Evolutionary conservation across 2,113 vertebrate genomes (phyloP), one percentile per base, ranked within the genome.

Genomic region (Halichoerus grypus): DNA sequence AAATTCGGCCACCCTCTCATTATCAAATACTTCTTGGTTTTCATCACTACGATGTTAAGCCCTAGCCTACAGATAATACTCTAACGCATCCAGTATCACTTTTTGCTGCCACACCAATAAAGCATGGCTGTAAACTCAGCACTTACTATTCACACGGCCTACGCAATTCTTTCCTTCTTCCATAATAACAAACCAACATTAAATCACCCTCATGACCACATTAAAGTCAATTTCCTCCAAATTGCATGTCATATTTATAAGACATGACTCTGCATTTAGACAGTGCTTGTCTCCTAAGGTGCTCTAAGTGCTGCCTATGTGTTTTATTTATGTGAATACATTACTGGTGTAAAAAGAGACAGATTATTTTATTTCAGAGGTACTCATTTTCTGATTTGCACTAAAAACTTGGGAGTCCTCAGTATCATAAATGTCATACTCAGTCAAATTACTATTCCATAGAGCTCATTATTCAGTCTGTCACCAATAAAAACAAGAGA

Each of bases 161-260:
- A 82, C 55, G 81, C 28, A 42, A 95, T 86, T 79, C 65, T 79
- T 57, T 82, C 65, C 21, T 76, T 49, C 18, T 63, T 51, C 49
- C n/a, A 69, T 28, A 97, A 85, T 97, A 96, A 97, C 59, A 96
- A 90, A 88, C 63, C 69, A 77, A 77, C 39, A 94, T 87, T 80
- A 92, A 97, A n/a, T 95, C 97, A 96, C 51, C 59, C 87, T 97
- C 94, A 94, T 96, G 80, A 74, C 31, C 76, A 92, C 42, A 95
- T 97, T 96, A 98, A 97, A 88, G 61, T 81, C 83, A 94, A 96
- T 96, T 95, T 96, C 80, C 46, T 84, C 59, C 65, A 95, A 96
- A 93, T 93, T 76, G 12, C 24, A 95, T 84, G 59, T 49, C 49
- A 82, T 91, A 85, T 94, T 95, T 33, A 19, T 94, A 88, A 96